phyloP scores from a whole-genome alignment of 2,888 invertebrate genomes.

The Copidosoma aretas region DNA sequence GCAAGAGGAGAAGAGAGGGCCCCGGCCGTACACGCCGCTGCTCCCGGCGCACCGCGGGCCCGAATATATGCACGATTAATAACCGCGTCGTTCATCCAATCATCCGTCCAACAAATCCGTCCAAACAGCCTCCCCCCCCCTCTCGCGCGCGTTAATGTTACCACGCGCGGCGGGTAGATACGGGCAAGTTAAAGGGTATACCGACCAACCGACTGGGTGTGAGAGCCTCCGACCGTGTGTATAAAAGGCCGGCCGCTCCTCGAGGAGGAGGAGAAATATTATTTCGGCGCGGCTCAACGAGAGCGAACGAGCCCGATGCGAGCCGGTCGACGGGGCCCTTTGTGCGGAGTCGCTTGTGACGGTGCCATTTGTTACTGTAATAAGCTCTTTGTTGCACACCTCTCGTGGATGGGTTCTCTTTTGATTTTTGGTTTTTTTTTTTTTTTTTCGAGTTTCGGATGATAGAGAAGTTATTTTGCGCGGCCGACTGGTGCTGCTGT shows the following conservation, averaged over 20 bases:
- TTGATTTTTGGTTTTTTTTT: background rate
- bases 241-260: background rate
- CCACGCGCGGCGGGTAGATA: background rate
- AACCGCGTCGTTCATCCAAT: constrained; percentile 37
- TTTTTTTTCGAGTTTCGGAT: too few species aligned
- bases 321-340: constrained; percentile 15
- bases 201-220: too few species aligned
- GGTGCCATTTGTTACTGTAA: constrained; percentile 33
- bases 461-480: too few species aligned
- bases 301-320: constrained; percentile 6
- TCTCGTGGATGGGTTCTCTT: too few species aligned
- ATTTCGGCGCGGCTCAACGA: constrained; percentile 2
- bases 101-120: constrained; percentile 39
- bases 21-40: background rate
- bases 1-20: background rate
- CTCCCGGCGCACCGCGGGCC: background rate
- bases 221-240: background rate
- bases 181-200: too few species aligned
- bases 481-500: too few species aligned
- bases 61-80: constrained; percentile 39
- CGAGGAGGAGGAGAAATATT: background rate
- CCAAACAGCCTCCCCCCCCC: constrained; percentile 23
- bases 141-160: background rate
- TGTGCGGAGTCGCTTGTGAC: constrained; percentile 19
- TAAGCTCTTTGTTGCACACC: constrained; percentile 21